Evolutionary conservation across 2,888 invertebrate species (phyloP), one percentile per base, ranked within the genome.

Genomic region (Meghimatium bilineatum): DNA sequence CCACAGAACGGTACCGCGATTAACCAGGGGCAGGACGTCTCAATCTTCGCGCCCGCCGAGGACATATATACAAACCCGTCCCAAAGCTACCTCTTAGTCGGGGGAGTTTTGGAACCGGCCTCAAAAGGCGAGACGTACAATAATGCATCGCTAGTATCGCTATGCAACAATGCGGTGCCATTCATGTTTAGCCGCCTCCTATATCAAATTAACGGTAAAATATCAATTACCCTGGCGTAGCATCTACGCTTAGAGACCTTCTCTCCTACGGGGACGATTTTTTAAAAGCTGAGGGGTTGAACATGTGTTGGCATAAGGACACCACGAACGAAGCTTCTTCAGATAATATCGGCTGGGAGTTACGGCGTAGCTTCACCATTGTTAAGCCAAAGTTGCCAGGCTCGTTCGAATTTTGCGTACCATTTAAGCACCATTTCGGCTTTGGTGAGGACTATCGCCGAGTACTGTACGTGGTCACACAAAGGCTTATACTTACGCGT

Each of bases 271-370:
- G 67, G 6, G 32, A 67, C 67, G 67, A 67, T 32, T 67, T 67
- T 38, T 36, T 23, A 17, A 71, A 71, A 29, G 71, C 71, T 1
- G 71, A 71, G 71, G 29, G 38, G 3, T 23, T 71, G 5, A 71
- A 71, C 71, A 38, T 71, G 71, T 71, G 71, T 23, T 71, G 36
- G 71, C 38, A 36, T 2, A 71, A 71, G 38, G 36, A 71, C 38
- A 71, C 32, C 67, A 32, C 32, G 1, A 6, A 5, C 5, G 23
- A 2, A 10, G 71, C 71, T 8, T 6, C 3, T 36, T 34, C 34
- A 36, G 36, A 12, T 23, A 71, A 36, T 38, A 34, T 10, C 38
- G 38, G 71, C 20, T 71, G 26, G 71, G 36, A 36, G 38, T 10
- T 38, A 6, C 71, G 38, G 23, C 71, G 38, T 3, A 17, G 14